Percentiles rank a stretch among this genome's conserved stretches.
phyloP scores from a whole-genome alignment of 2,113 vertebrate species.

The Osmerus eperlanus region DNA sequence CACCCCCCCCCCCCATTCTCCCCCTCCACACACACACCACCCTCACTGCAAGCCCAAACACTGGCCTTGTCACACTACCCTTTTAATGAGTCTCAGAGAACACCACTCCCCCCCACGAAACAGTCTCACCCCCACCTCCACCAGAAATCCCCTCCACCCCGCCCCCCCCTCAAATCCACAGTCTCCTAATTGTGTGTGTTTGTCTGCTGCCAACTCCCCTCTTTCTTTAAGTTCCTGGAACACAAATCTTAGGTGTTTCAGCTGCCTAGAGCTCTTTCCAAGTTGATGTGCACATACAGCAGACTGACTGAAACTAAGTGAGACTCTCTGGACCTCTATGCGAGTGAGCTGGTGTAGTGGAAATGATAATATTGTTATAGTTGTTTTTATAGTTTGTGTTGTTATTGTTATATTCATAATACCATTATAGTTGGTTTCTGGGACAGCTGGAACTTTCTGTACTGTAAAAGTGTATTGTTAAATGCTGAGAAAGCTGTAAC shows the following conservation, averaged over 20 bases:
- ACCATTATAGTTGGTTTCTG: too few species aligned
- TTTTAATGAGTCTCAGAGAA: conserved; percentile 67
- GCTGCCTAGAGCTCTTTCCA: conserved; percentile 30
- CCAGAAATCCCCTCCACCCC: conserved; percentile 15
- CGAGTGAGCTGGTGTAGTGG: too few species aligned
- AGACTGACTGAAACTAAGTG: conserved; percentile 8
- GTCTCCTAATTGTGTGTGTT: conserved; percentile 62
- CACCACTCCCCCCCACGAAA: conserved; percentile 35
- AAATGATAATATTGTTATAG: too few species aligned
- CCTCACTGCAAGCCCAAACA: conserved; percentile 30
- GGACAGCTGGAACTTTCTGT: too few species aligned
- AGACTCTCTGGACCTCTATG: background rate
- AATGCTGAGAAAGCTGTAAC: too few species aligned
- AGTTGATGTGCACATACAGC: conserved; percentile 5
- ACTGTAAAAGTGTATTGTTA: too few species aligned
- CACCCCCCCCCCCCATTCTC: conserved; percentile 28
- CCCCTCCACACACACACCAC: conserved; percentile 20
- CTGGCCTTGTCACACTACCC: conserved; percentile 50
- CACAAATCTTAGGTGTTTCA: conserved; percentile 37
- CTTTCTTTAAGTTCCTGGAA: conserved; percentile 26
- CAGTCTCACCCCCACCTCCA: too few species aligned
- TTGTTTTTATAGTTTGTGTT: too few species aligned
- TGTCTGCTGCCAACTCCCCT: conserved; percentile 56
- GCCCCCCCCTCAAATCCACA: conserved; percentile 15
- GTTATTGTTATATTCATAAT: too few species aligned